A percentile compares a stretch with the other conserved stretches of the same genome.
Evolutionary conservation across 2,113 vertebrate genomes (phyloP).

Genomic region (Phainopepla nitens): DNA sequence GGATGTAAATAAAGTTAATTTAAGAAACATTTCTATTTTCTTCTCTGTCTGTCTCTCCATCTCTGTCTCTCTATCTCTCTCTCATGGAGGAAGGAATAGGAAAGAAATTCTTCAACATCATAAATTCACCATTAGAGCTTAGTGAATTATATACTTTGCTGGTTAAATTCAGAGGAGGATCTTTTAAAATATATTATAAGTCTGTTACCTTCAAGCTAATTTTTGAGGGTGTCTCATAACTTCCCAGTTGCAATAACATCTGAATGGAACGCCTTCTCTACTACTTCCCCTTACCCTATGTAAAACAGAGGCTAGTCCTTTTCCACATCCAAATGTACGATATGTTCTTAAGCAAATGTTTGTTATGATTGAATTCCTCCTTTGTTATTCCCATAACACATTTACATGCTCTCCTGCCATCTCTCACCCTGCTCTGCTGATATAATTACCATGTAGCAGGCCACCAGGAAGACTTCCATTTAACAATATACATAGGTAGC

Average conservation of each 20-base stretch:
- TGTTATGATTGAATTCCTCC: background rate
- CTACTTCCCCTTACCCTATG: background rate
- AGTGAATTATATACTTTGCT: background rate
- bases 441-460: background rate
- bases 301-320: background rate
- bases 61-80: background rate
- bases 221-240: background rate
- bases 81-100: background rate
- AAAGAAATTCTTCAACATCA: slow-evolving; percentile 1
- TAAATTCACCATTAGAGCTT: background rate
- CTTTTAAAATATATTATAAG: background rate
- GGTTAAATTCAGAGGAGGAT: background rate
- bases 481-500: background rate
- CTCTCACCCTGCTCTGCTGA: background rate
- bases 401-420: background rate
- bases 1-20: background rate
- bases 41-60: background rate
- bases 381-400: background rate
- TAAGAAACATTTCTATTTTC: background rate
- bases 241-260: background rate
- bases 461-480: background rate
- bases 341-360: background rate
- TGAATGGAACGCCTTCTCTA: background rate
- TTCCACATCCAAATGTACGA: background rate
- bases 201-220: background rate